These are phyloP conservation scores for Amiota mariae DNA, from an alignment of 2,888 invertebrate genomes.

Conservation along the genomic window DNA sequence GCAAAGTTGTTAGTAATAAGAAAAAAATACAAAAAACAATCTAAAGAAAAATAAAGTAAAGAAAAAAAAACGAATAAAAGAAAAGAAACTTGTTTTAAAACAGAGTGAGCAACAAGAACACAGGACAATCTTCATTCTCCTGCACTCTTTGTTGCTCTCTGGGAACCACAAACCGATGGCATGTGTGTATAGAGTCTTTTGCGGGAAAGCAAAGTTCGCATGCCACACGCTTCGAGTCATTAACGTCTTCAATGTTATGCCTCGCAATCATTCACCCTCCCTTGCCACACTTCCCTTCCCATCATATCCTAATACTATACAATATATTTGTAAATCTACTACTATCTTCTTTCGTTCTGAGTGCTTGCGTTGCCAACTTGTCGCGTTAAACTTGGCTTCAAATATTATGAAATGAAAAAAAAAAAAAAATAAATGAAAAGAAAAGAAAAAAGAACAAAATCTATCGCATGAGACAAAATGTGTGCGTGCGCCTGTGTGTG, in stretches of 20 bases:
- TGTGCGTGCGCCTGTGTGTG: constrained; percentile 34
- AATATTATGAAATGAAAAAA: constrained; percentile 8
- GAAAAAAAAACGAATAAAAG: background rate
- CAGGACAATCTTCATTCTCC: constrained; percentile 24
- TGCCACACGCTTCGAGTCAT: constrained; percentile 27
- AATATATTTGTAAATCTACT: too few species aligned
- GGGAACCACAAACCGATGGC: background rate
- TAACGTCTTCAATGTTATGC: constrained; percentile 43
- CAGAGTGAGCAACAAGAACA: constrained; percentile 44
- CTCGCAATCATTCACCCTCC: background rate
- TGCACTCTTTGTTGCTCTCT: background rate
- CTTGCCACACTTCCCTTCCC: background rate
- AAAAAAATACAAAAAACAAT: background rate
- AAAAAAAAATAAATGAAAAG: too few species aligned
- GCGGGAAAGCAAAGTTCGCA: constrained; percentile 2
- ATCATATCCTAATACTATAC: too few species aligned
- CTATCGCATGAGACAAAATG: constrained; percentile 34
- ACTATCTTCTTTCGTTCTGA: background rate
- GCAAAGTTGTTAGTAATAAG: constrained; percentile 46
- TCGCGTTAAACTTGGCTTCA: constrained; percentile 35
- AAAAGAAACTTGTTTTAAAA: background rate
- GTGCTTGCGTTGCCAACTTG: constrained; percentile 36
- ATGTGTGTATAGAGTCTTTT: background rate
- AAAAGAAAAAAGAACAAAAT: background rate
- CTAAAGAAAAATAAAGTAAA: constrained; percentile 1